Evolutionary conservation across 2,113 vertebrate species (phyloP).

Genomic region (Okapia johnstoni): DNA sequence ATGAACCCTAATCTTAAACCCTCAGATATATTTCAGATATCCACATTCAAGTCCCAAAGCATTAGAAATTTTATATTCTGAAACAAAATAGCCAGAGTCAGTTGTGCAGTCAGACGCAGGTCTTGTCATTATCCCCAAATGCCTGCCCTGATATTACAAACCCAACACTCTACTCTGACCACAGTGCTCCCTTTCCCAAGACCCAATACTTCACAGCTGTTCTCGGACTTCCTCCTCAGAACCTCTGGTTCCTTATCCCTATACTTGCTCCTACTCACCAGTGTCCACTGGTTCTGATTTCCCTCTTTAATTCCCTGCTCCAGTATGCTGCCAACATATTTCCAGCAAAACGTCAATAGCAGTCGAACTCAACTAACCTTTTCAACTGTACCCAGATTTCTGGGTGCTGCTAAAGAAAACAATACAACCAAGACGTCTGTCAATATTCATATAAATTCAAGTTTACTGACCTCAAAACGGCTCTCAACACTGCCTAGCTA

Average conservation of each 20-base stretch:
- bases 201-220: not conserved
- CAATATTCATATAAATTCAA: not conserved
- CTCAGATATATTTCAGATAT: not conserved
- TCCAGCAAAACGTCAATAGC: not conserved
- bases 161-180: not conserved
- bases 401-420: not conserved
- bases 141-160: not conserved
- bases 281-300: not conserved
- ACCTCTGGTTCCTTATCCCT: not conserved
- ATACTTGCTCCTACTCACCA: not conserved
- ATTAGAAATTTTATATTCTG: not conserved
- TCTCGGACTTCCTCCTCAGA: not conserved
- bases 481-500: not conserved
- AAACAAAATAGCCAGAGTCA: not conserved
- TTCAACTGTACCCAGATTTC: not conserved
- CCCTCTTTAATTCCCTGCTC: not conserved
- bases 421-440: not conserved
- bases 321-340: not conserved
- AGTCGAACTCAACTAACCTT: not conserved
- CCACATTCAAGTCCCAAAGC: not conserved
- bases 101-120: not conserved
- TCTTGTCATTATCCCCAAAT: not conserved
- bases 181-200: not conserved
- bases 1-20: not conserved
- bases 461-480: not conserved